These are phyloP conservation scores for Charanyca ferruginea DNA, from an alignment of 2,888 invertebrate species.

Conservation along the genomic window DNA sequence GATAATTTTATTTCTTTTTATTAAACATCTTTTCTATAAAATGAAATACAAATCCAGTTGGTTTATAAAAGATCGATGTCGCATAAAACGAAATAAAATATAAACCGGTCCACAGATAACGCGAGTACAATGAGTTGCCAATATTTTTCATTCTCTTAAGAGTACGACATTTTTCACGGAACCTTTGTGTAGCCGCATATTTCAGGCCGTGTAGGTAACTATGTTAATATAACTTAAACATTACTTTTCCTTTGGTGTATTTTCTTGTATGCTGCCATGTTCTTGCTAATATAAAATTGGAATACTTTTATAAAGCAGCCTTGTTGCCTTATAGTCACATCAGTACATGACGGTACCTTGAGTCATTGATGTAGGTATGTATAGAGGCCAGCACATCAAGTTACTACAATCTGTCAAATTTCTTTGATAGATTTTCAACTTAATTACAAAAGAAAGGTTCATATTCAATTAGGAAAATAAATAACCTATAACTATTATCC, in stretches of 20 bases:
- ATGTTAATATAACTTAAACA: slow-evolving; percentile 13
- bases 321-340: too few relatives aligned
- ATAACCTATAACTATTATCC: too few relatives aligned
- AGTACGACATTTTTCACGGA: slow-evolving; percentile 42
- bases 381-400: too few relatives aligned
- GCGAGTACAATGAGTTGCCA: slow-evolving; percentile 48
- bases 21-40: not conserved
- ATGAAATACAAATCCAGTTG: slow-evolving; percentile 4
- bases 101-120: slow-evolving; percentile 31
- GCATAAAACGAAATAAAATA: slow-evolving; percentile 35
- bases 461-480: too few relatives aligned
- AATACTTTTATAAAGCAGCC: not conserved
- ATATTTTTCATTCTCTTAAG: slow-evolving; percentile 49
- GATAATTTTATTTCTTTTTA: not conserved
- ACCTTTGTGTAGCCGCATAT: slow-evolving; percentile 40
- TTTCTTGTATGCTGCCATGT: not conserved
- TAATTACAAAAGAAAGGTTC: too few relatives aligned
- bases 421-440: too few relatives aligned
- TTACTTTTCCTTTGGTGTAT: slow-evolving; percentile 14
- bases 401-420: too few relatives aligned
- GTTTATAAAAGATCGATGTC: slow-evolving; percentile 5
- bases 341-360: too few relatives aligned
- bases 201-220: slow-evolving; percentile 16
- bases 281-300: not conserved
- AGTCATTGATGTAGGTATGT: too few relatives aligned